A percentile compares a stretch with the other conserved stretches of the same genome.
These are phyloP conservation scores for Erannis defoliaria DNA, from an alignment of 2,888 invertebrate genomes.

Conservation along the genomic window DNA sequence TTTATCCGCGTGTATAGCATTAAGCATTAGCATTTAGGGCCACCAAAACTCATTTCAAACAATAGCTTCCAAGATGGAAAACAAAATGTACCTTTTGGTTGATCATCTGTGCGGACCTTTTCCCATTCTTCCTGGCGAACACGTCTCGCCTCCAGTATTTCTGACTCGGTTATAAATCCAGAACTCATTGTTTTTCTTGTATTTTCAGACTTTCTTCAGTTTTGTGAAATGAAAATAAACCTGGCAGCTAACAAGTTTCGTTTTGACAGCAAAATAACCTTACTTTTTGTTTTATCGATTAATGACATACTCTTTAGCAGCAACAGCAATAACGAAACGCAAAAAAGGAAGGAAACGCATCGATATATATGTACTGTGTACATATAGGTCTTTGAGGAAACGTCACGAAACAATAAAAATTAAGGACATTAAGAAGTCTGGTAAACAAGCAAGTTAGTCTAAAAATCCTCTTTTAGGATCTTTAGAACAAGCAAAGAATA, in stretches of 20 bases:
- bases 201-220: conserved; percentile 21
- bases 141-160: conserved; percentile 92
- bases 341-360: no score
- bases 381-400: no score
- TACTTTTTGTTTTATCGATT: conserved; percentile 22
- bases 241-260: conserved; percentile 6
- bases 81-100: conserved; percentile 92
- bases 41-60: neutral
- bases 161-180: conserved; percentile 96
- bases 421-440: no score
- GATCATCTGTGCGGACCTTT: conserved; percentile 95
- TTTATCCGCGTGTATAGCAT: neutral
- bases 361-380: no score
- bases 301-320: neutral
- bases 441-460: no score
- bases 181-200: conserved; percentile 90
- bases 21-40: neutral
- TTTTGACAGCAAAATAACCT: conserved; percentile 34
- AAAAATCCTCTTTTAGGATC: no score
- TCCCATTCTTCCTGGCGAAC: conserved; percentile 98
- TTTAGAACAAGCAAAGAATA: no score
- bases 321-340: conserved; percentile 12
- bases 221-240: conserved; percentile 2
- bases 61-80: conserved; percentile 40
- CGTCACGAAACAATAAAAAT: no score